Evolutionary conservation across 2,113 vertebrate species (phyloP).

Genomic region (Suricata suricatta): DNA sequence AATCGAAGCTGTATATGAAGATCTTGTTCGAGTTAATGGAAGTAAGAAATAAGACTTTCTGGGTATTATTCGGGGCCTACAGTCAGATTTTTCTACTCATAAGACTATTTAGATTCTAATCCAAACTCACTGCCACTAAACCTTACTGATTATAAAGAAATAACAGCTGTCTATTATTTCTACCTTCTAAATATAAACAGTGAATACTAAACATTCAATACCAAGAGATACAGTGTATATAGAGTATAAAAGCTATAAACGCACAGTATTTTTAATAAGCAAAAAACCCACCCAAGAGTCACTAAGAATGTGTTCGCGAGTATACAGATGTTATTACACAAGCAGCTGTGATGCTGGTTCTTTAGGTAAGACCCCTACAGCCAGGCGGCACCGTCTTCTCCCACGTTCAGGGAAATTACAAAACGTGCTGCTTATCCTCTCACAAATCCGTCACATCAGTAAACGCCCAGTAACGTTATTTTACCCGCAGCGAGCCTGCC

Average conservation of each 20-base stretch:
- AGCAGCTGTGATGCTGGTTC: background rate
- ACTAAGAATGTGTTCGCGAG: background rate
- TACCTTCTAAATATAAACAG: slow-evolving; percentile 28
- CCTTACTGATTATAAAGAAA: background rate
- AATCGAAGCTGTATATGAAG: background rate
- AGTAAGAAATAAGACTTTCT: slow-evolving; percentile 28
- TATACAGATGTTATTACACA: background rate
- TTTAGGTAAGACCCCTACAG: background rate
- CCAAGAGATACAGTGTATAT: background rate
- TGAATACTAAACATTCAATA: background rate
- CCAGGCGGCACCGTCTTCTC: background rate
- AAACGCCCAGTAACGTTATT: slow-evolving; percentile 35
- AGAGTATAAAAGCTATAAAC: background rate
- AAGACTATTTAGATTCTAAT: background rate
- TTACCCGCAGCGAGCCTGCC: slow-evolving; percentile 93
- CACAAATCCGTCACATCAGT: background rate
- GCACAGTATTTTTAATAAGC: background rate
- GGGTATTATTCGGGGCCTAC: background rate
- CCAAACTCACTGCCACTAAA: background rate
- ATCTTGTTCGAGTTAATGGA: background rate
- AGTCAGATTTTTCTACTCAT: background rate
- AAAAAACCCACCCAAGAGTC: slow-evolving; percentile 28
- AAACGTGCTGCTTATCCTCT: background rate
- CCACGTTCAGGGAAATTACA: background rate
- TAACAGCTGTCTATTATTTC: background rate